These are phyloP conservation scores for Xiphophorus hellerii DNA, from an alignment of 2,113 vertebrate species.

Conservation along the genomic window DNA sequence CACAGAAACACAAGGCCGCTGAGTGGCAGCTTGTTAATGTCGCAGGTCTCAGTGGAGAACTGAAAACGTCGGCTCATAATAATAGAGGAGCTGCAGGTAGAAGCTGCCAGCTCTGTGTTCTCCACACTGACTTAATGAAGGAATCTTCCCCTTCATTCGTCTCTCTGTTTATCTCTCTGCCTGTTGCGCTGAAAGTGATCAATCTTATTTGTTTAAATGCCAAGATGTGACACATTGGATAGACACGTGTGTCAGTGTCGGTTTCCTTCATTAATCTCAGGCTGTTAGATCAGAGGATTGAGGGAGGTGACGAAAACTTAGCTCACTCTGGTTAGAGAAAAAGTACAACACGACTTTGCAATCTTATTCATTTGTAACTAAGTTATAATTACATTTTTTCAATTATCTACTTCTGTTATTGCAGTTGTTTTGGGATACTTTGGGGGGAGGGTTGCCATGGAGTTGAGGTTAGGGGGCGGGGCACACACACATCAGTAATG, in stretches of 20 bases:
- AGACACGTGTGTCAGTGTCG: not conserved
- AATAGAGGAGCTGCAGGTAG: slow-evolving; percentile 15
- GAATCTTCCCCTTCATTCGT: slow-evolving; percentile 29
- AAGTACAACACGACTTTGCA: slow-evolving; percentile 1
- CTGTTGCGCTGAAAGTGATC: not conserved
- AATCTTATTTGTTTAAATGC: slow-evolving; percentile 12
- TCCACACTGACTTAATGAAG: slow-evolving; percentile 13
- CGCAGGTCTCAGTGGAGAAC: slow-evolving; percentile 23
- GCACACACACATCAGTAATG: no score
- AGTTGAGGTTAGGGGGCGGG: no score
- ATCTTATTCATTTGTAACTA: no score
- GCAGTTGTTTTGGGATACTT: no score
- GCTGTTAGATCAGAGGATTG: not conserved
- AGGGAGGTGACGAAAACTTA: slow-evolving; percentile 21
- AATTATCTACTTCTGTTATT: no score
- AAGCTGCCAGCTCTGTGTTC: not conserved
- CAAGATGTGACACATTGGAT: not conserved
- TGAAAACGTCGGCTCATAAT: slow-evolving; percentile 31
- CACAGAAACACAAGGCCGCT: slow-evolving; percentile 5
- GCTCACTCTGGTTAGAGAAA: not conserved
- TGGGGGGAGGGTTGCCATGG: no score
- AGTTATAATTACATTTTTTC: no score
- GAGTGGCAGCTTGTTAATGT: slow-evolving; percentile 30
- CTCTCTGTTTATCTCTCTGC: not conserved
- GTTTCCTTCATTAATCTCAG: slow-evolving; percentile 17